These are phyloP conservation scores for Volucella inanis DNA, from an alignment of 2,888 invertebrate species.

Conservation along the genomic window DNA sequence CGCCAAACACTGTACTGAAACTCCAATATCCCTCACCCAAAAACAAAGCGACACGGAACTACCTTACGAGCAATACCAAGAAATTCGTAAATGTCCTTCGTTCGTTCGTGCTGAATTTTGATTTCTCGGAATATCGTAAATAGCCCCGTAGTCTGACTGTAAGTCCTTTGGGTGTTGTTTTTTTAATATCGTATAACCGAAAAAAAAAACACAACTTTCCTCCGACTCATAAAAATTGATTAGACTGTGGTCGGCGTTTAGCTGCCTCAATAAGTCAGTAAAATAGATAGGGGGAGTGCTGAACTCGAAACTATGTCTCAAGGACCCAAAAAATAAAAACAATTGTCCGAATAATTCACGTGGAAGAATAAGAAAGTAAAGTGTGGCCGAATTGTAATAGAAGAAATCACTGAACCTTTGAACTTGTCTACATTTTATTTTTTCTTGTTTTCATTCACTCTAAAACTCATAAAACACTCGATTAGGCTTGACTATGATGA, in stretches of 20 bases:
- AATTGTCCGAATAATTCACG: conserved; percentile 23
- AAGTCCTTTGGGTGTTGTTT: neutral
- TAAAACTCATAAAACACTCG: conserved; percentile 57
- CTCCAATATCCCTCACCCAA: conserved; percentile 1
- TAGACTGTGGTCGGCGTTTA: conserved; percentile 38
- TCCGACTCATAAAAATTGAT: conserved; percentile 69
- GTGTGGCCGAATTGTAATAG: conserved; percentile 24
- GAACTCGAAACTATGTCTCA: conserved; percentile 41
- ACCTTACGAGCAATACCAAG: neutral
- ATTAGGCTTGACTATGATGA: conserved; percentile 45
- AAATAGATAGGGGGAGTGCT: neutral
- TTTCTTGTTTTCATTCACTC: neutral
- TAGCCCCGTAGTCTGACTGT: neutral
- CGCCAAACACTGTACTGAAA: conserved; percentile 47
- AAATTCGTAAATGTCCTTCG: conserved; percentile 37
- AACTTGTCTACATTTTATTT: neutral
- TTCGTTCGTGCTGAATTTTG: conserved; percentile 59
- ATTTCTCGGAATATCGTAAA: conserved; percentile 65
- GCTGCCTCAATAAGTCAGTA: neutral
- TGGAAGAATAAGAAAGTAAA: conserved; percentile 1
- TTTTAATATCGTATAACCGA: neutral
- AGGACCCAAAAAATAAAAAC: conserved; percentile 22
- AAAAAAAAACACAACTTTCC: neutral
- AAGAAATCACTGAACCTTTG: conserved; percentile 37
- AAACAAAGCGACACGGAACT: conserved; percentile 5